Evolutionary conservation across 2,888 invertebrate species (phyloP).

Genomic region (Creontiades dilutus): DNA sequence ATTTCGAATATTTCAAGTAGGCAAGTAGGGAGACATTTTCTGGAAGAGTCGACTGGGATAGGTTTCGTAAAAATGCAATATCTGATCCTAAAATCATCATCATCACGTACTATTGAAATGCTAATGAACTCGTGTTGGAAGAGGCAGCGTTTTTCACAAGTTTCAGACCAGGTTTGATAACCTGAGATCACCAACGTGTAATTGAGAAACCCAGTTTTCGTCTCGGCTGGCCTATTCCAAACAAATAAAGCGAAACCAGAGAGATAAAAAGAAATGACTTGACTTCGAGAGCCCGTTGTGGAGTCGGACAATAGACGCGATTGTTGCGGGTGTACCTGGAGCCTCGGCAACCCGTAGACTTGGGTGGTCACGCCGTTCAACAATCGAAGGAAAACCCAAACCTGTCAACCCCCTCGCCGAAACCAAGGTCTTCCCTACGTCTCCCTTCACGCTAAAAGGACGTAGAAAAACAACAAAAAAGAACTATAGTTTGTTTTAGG

Average conservation of each 20-base stretch:
- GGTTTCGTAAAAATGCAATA: too few relatives aligned
- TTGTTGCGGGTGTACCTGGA: constrained; percentile 59
- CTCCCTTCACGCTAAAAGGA: not conserved
- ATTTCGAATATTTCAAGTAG: too few relatives aligned
- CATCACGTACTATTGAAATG: too few relatives aligned
- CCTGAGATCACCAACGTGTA: not conserved
- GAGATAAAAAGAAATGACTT: not conserved
- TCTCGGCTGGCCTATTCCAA: not conserved
- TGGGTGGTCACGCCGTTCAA: constrained; percentile 66
- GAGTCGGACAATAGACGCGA: constrained; percentile 46
- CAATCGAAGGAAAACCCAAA: constrained; percentile 60
- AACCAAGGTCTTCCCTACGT: not conserved
- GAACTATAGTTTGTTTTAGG: constrained; percentile 62
- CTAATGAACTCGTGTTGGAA: too few relatives aligned
- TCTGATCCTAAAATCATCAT: too few relatives aligned
- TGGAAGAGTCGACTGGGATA: too few relatives aligned
- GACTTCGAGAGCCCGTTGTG: constrained; percentile 16
- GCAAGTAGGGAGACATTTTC: too few relatives aligned
- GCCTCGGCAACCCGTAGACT: constrained; percentile 39
- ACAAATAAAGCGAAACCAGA: not conserved
- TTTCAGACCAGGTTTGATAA: too few relatives aligned
- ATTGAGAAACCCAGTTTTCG: not conserved
- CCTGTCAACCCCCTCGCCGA: constrained; percentile 62
- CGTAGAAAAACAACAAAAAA: constrained; percentile 7
- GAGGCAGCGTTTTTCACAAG: too few relatives aligned